These are phyloP conservation scores for Passer domesticus DNA, from an alignment of 2,113 vertebrate species.

Conservation along the genomic window DNA sequence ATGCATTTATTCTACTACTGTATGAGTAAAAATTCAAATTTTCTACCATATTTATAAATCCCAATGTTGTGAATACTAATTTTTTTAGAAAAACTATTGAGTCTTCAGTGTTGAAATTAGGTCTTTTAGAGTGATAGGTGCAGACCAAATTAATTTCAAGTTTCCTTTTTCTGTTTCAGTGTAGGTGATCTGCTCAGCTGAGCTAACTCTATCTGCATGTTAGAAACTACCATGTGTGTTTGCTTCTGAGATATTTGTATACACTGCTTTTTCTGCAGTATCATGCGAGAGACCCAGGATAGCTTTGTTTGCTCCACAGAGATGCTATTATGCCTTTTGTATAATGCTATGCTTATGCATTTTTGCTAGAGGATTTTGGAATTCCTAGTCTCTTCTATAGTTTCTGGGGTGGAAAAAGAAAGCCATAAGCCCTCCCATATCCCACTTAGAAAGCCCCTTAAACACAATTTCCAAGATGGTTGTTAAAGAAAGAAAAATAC, in stretches of 20 bases:
- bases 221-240: background rate
- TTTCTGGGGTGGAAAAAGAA: background rate
- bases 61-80: background rate
- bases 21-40: background rate
- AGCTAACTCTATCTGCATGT: background rate
- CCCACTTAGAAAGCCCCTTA: background rate
- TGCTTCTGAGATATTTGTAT: background rate
- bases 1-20: background rate
- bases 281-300: background rate
- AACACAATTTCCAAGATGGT: background rate
- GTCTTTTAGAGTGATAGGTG: background rate
- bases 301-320: background rate
- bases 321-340: background rate
- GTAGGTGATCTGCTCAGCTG: background rate
- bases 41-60: background rate
- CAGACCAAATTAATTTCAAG: background rate
- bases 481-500: background rate
- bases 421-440: fast-evolving
- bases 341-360: background rate
- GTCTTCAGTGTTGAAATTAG: background rate
- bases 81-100: background rate
- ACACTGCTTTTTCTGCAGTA: background rate
- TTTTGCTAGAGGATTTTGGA: background rate
- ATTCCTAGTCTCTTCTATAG: background rate
- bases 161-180: background rate